phyloP scores from a whole-genome alignment of 2,888 invertebrate species.

The Tricholauxania praeusta region DNA sequence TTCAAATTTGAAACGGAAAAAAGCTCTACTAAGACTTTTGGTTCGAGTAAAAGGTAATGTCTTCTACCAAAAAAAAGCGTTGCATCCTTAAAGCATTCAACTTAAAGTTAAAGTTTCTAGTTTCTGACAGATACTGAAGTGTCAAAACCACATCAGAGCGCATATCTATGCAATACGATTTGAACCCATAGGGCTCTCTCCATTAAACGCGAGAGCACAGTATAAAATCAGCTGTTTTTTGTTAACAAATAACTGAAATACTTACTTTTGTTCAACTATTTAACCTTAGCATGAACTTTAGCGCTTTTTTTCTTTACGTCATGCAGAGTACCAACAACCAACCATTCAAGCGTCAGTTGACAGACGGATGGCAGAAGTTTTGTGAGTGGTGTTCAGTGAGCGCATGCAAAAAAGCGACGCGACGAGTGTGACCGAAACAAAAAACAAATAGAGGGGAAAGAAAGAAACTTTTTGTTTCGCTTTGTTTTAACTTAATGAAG shows the following conservation, averaged over 20 bases:
- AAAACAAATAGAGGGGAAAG: constrained; percentile 1
- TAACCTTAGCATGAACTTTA: constrained; percentile 25
- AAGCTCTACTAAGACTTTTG: too few relatives aligned
- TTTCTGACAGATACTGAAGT: not conserved
- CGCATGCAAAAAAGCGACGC: not conserved
- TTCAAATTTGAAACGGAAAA: too few relatives aligned
- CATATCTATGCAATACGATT: not conserved
- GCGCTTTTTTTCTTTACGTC: constrained; percentile 25
- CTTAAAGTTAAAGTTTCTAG: too few relatives aligned
- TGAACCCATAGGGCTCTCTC: not conserved
- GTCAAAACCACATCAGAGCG: constrained; percentile 19
- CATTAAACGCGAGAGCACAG: not conserved
- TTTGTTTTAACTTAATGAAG: constrained; percentile 5
- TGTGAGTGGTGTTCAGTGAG: constrained; percentile 10
- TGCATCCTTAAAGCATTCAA: too few relatives aligned
- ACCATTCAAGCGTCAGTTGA: constrained; percentile 10
- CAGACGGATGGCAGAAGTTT: not conserved
- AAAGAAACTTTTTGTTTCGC: not conserved
- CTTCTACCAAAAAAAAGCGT: too few relatives aligned
- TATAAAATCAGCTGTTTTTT: constrained; percentile 33
- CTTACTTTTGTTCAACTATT: not conserved
- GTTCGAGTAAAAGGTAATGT: too few relatives aligned
- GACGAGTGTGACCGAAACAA: not conserved
- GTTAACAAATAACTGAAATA: not conserved
- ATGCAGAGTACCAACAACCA: constrained; percentile 19